phyloP scores from a whole-genome alignment of 2,797 vertebrate species.

The Mus caroli region DNA sequence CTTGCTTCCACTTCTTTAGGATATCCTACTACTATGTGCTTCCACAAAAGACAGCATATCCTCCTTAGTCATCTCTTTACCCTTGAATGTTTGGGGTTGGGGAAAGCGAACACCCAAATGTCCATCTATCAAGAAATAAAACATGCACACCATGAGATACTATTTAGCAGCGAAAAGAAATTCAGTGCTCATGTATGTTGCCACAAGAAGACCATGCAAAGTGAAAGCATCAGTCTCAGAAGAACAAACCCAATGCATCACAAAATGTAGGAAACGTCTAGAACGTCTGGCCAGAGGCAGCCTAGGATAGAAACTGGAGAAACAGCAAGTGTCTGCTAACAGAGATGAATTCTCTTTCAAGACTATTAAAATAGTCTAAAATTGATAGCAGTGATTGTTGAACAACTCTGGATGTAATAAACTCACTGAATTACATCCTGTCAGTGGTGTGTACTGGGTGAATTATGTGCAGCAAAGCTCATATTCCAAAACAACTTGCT shows the following conservation, averaged over 20 bases:
- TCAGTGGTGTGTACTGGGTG: neutral
- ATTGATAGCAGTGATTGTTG: neutral
- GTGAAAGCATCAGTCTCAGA: neutral
- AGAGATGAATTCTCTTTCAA: neutral
- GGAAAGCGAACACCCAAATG: neutral
- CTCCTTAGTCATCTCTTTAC: neutral
- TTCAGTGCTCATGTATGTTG: neutral
- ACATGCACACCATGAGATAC: neutral
- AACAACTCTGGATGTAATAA: neutral
- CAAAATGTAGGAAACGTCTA: neutral
- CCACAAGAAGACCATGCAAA: neutral
- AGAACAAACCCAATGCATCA: neutral
- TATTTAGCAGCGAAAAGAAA: conserved; percentile 34
- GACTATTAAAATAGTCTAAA: conserved; percentile 30
- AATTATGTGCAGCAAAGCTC: neutral
- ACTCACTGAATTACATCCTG: neutral
- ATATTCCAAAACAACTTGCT: conserved; percentile 36
- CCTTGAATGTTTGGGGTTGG: neutral
- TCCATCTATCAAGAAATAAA: neutral
- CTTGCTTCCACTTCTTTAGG: neutral
- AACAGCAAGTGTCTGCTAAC: neutral
- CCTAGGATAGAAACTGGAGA: neutral
- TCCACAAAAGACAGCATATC: neutral
- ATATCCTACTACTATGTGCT: neutral
- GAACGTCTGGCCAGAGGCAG: neutral